Conservation (phyloP, 2,888 invertebrate genomes). For the Rhyacophila evoluta region DNA sequence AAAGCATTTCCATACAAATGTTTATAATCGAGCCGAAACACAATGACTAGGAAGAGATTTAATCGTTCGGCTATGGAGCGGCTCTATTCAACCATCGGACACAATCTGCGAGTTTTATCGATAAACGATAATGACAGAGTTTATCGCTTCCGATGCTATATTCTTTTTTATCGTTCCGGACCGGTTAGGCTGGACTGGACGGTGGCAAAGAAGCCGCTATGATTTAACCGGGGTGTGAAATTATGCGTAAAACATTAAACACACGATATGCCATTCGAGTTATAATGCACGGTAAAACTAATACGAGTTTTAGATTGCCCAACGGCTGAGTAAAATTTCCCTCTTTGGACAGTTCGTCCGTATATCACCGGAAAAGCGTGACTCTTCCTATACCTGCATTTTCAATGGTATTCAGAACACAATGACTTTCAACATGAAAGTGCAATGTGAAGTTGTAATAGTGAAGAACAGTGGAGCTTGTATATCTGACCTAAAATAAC, state of each 20-base stretch:
- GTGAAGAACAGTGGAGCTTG: too few species aligned
- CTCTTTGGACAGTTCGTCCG: too few species aligned
- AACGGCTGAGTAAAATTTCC: too few species aligned
- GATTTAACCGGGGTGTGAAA: constrained; percentile 3
- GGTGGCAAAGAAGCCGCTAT: not conserved
- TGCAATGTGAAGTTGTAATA: too few species aligned
- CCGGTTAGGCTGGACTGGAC: not conserved
- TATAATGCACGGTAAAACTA: too few species aligned
- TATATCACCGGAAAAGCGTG: too few species aligned
- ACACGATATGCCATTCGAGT: not conserved
- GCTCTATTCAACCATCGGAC: not conserved
- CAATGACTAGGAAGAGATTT: constrained; percentile 12
- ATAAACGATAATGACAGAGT: not conserved
- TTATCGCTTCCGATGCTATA: not conserved
- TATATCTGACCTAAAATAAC: too few species aligned
- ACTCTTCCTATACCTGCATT: too few species aligned
- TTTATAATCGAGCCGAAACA: not conserved
- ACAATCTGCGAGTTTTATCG: constrained; percentile 13
- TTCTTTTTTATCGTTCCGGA: not conserved
- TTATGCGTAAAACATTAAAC: not conserved
- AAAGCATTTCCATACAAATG: not conserved
- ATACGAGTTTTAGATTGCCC: too few species aligned
- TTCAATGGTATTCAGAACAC: too few species aligned
- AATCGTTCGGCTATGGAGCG: not conserved
- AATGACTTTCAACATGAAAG: too few species aligned